Base-by-base conservation (phyloP, 1,140 invertebrate species). In the Pogonus chalceus region DNA sequence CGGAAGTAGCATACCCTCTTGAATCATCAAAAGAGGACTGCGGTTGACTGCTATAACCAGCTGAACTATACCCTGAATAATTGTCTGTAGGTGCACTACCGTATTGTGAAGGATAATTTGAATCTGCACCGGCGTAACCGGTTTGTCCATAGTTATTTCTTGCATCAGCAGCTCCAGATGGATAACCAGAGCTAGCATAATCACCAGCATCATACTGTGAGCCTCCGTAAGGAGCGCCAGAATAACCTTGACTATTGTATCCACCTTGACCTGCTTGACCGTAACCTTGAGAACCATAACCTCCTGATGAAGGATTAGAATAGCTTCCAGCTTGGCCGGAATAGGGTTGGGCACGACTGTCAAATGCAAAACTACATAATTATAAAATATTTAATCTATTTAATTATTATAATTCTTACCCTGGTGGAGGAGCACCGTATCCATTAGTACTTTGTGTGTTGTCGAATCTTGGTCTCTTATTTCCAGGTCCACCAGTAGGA, bases 401-500 rank as follows among this genome's bases (percentile, higher is more conserved):
- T 18, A n/a, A 4, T 26, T 2, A 55, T 23, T 22, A 14, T 51
- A 24, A 20, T 26, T 43, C 49, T 52, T 49, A 58, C 54, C 49
- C 51, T 52, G 58, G 56, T 35, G 49, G 49, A 9, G 49, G 49
- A n/a, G 22, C 21, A 31, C 56, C 56, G 37, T 49, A 59, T 46
- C 61, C 61, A 54, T 63, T 63, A 20, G 53, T 51, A n/a, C 50
- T 12, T 24, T 52, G 53, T 24, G 52, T 54, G 56, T 59, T 58
- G 7, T 63, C 61, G 49, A 59, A 63, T 23, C 61, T 47, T 21
- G 57, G 57, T 51, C 61, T 59, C 47, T 63, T 63, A 7, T 50
- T 21, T 51, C 55, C 55, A 1, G 55, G 57, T 21, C 53, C 53
- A 20, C 58, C 58, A 16, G 52, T 23, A 22, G 47, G 47, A 14